Conservation (phyloP, 2,797 vertebrate genomes). For the Anguilla marmorata region DNA sequence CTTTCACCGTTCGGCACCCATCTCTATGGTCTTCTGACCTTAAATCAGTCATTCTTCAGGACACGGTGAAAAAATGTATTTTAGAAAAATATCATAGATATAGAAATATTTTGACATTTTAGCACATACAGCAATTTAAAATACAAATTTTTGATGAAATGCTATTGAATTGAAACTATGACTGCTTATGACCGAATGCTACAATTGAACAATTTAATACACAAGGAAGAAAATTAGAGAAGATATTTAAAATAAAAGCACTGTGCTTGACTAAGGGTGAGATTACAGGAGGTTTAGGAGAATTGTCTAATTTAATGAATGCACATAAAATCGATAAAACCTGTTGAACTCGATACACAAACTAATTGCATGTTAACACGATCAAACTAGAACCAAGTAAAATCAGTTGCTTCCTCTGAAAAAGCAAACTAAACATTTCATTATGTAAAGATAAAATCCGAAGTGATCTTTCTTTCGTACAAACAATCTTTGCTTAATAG, state of each 20-base stretch:
- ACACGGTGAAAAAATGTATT: neutral
- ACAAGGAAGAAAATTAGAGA: conserved; percentile 44
- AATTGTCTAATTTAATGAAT: conserved; percentile 84
- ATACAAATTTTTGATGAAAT: neutral
- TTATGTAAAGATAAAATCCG: conserved; percentile 85
- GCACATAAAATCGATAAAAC: conserved; percentile 78
- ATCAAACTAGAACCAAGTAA: conserved; percentile 80
- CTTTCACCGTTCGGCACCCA: neutral
- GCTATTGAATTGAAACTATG: neutral
- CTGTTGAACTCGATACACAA: conserved; percentile 84
- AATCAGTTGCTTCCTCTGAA: conserved; percentile 74
- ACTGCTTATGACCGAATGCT: neutral
- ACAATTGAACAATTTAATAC: conserved; percentile 1
- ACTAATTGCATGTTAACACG: conserved; percentile 85
- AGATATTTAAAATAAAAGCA: conserved; percentile 62
- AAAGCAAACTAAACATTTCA: conserved; percentile 82
- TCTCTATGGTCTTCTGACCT: neutral
- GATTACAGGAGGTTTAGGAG: conserved; percentile 81
- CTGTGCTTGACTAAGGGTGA: conserved; percentile 75
- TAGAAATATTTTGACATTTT: neutral
- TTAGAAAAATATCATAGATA: neutral
- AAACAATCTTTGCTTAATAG: conserved; percentile 80
- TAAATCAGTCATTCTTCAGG: neutral
- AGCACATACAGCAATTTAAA: neutral
- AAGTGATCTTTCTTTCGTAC: conserved; percentile 79